phyloP scores from a whole-genome alignment of 1,140 invertebrate species.

The Oryctes rhinoceros region DNA sequence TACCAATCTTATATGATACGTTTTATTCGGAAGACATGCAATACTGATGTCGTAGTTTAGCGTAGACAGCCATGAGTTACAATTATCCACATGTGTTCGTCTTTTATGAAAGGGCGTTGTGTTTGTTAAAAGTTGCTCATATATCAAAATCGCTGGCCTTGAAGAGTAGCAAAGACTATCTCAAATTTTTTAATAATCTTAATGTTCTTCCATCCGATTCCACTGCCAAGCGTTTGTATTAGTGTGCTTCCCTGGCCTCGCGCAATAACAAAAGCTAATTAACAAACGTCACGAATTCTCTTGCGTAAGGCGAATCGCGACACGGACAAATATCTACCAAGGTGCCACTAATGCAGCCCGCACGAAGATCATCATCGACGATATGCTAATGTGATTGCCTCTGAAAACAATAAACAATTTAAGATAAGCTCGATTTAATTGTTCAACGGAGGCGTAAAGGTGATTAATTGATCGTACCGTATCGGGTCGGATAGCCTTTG shows the following conservation, averaged over 20 bases:
- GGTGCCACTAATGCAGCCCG: neutral
- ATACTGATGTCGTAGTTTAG: no score
- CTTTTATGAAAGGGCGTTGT: no score
- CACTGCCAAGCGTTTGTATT: neutral
- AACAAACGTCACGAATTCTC: neutral
- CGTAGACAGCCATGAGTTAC: no score
- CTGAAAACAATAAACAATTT: constrained; percentile 21
- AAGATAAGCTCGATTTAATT: constrained; percentile 1
- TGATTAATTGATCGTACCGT: neutral
- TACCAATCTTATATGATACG: no score
- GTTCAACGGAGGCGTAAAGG: neutral
- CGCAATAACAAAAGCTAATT: constrained; percentile 28
- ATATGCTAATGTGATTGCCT: constrained; percentile 15
- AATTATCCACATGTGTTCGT: no score
- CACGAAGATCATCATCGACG: constrained; percentile 2
- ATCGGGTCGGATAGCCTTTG: neutral
- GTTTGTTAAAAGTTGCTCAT: no score
- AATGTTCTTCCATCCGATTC: neutral
- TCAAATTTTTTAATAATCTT: no score
- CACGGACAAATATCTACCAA: constrained; percentile 18
- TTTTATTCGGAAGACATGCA: no score
- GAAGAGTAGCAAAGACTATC: no score
- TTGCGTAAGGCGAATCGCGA: neutral
- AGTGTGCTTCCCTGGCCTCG: neutral
- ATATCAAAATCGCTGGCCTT: no score